Evolutionary conservation across 2,888 invertebrate species (phyloP), one percentile per base, ranked within the genome.

Genomic region (Carpatolechia fugitivella): DNA sequence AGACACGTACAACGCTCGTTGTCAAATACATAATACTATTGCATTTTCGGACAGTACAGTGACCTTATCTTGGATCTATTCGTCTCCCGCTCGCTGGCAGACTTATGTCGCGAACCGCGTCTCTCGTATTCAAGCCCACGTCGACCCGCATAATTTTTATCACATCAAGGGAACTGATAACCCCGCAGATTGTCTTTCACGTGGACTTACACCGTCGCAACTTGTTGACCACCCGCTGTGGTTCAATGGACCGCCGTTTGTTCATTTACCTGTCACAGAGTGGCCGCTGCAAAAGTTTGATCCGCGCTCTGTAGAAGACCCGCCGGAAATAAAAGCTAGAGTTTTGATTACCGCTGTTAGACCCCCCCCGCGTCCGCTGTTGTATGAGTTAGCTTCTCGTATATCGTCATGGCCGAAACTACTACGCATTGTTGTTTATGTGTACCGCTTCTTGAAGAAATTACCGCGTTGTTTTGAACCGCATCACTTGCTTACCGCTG

Each of bases 21-120:
- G 13, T 18, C 1, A 13, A 1, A 55, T 59, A 3, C 5, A 33
- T n/a, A 11, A 38, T 8, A 13, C 52, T 5, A 52, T 31, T 8
- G 59, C 55, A 0, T 64, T 64, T 40, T 36, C 59, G 0, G 62
- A 64, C 16, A 57, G 57, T 0, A 60, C 8, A 1, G 56, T 62
- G 1, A 56, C 54, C 0, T 31, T 64, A 0, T 35, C 11, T 18
- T 60, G 65, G 62, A 57, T 60, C 0, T 14, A 57, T 16, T 38
- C 57, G 6, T 24, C 48, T 0, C 60, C 64, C 0, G 52, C 56
- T 41, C 38, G 60, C 0, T 60, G 56, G 58, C 36, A 59, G 1
- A 55, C 59, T 0, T 65, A 57, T 38, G 63, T 65, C 3, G 58
- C 60, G 1, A 62, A 61, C 35, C 38, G 61, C 1, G 55, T 64